Evolutionary conservation across 2,797 vertebrate species (phyloP).

Genomic region (Cossypha caffra): DNA sequence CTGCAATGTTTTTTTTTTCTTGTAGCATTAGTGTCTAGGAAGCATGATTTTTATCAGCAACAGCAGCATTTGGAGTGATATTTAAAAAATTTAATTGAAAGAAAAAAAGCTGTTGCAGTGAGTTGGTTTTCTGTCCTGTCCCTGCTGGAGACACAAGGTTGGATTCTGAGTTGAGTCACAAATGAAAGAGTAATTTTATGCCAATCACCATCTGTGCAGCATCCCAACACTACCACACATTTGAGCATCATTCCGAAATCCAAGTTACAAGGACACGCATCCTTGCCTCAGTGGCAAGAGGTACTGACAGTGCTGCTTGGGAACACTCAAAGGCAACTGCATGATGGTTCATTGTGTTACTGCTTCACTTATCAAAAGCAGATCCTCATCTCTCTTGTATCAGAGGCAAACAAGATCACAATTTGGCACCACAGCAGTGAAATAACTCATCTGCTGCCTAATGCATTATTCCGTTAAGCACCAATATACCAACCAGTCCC

Average conservation of each 20-base stretch:
- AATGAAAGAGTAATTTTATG: slow-evolving; percentile 5
- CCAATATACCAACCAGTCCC: neutral
- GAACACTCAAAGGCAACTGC: neutral
- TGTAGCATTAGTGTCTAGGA: neutral
- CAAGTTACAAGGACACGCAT: neutral
- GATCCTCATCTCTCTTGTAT: neutral
- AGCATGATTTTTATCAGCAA: neutral
- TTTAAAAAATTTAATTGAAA: neutral
- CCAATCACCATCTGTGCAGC: slow-evolving; percentile 16
- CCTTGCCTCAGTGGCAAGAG: neutral
- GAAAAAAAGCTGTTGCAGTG: neutral
- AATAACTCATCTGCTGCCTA: slow-evolving; percentile 7
- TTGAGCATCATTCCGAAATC: neutral
- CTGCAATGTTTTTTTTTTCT: neutral
- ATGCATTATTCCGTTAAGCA: neutral
- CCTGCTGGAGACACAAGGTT: neutral
- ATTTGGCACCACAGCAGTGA: neutral
- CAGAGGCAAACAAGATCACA: neutral
- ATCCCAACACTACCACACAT: neutral
- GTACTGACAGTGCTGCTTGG: neutral
- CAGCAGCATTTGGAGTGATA: neutral
- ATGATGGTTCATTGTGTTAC: neutral
- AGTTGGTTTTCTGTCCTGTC: neutral
- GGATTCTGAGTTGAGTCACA: neutral
- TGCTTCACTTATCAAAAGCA: neutral